Conservation (phyloP, 2,888 invertebrate genomes). For the Sarcophaga variegata region DNA sequence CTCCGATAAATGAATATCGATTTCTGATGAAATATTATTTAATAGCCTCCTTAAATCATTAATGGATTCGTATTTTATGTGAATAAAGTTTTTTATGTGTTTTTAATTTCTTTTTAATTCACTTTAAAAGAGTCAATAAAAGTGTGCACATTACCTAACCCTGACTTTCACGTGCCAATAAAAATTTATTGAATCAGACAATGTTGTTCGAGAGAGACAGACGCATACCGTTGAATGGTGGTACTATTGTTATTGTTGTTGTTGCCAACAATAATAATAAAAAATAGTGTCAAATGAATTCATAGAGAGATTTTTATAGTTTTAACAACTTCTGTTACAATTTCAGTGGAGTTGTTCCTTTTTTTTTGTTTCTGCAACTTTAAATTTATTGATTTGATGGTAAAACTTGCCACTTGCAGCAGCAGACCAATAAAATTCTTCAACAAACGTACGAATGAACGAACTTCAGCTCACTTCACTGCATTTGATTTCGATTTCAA, state of each 20-base stretch:
- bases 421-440: conserved; percentile 43
- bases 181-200: not conserved
- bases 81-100: too few relatives aligned
- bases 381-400: conserved; percentile 66
- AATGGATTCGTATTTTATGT: too few relatives aligned
- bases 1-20: too few relatives aligned
- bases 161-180: not conserved
- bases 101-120: too few relatives aligned
- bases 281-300: too few relatives aligned
- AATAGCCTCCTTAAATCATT: too few relatives aligned
- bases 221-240: not conserved
- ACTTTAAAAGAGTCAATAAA: too few relatives aligned
- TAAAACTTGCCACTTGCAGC: conserved; percentile 40
- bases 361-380: conserved; percentile 28
- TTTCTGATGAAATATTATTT: too few relatives aligned
- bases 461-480: conserved; percentile 27
- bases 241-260: too few relatives aligned
- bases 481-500: not conserved
- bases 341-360: not conserved
- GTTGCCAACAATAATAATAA: too few relatives aligned
- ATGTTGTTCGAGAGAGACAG: not conserved
- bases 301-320: too few relatives aligned
- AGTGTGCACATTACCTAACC: not conserved
- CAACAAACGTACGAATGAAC: conserved; percentile 17
- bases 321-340: not conserved